These are phyloP conservation scores for Erethizon dorsatum DNA, from an alignment of 2,797 vertebrate species.

Conservation along the genomic window DNA sequence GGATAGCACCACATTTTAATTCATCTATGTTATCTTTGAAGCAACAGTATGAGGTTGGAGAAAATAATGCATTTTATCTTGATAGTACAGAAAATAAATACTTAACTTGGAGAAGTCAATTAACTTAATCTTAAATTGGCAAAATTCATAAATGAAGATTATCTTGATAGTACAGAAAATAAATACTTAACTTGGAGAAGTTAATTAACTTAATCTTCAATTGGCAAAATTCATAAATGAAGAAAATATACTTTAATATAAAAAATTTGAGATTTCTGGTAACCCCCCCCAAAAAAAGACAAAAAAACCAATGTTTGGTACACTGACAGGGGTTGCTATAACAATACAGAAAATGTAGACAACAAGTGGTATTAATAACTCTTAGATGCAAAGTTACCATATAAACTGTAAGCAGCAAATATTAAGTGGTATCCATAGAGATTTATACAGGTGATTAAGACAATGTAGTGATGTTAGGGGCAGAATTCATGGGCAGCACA, in stretches of 20 bases:
- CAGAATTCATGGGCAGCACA: not conserved
- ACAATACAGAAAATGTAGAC: not conserved
- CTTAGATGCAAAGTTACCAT: not conserved
- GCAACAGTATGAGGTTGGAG: not conserved
- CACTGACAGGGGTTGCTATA: not conserved
- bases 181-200: not conserved
- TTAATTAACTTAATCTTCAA: not conserved
- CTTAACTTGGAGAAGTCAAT: not conserved
- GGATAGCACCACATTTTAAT: not conserved
- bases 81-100: not conserved
- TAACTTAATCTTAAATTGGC: not conserved
- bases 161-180: not conserved
- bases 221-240: not conserved
- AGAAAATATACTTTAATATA: not conserved
- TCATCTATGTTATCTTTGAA: constrained; percentile 1
- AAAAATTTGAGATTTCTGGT: not conserved
- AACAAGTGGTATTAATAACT: not conserved
- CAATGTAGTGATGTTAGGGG: not conserved
- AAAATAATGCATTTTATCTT: not conserved
- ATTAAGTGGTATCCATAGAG: not conserved
- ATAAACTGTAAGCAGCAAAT: not conserved
- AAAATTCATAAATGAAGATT: not conserved
- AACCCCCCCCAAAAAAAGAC: too few relatives aligned
- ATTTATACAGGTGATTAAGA: not conserved
- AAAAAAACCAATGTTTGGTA: not conserved